A percentile compares a stretch with the other conserved stretches of the same genome.
Evolutionary conservation across 1,140 invertebrate species (phyloP).

Genomic region (Cataglyphis hispanica): DNA sequence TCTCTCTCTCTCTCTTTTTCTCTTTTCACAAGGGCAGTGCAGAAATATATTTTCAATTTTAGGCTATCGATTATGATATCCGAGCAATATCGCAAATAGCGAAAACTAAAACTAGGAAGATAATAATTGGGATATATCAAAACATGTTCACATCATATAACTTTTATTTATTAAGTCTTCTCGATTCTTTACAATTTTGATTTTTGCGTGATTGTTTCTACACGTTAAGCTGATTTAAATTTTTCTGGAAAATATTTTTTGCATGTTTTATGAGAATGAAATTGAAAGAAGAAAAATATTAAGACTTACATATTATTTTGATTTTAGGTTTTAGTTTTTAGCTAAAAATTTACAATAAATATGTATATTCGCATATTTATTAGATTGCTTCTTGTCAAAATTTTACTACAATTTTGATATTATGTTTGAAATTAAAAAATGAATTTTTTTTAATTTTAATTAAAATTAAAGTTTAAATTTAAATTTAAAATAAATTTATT

Average conservation of each 20-base stretch:
- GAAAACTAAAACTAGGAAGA: conserved; percentile 2
- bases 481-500: too few relatives aligned
- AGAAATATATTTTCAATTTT: conserved; percentile 35
- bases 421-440: too few relatives aligned
- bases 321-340: too few relatives aligned
- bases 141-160: too few relatives aligned
- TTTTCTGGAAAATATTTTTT: background rate
- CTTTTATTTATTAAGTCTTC: background rate
- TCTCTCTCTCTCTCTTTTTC: background rate
- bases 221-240: background rate
- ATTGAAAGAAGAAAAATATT: background rate
- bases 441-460: too few relatives aligned
- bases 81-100: background rate
- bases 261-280: background rate
- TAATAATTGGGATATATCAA: background rate
- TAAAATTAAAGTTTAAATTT: too few relatives aligned
- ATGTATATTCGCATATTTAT: too few relatives aligned
- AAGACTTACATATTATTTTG: background rate
- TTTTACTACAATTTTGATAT: too few relatives aligned
- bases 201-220: background rate
- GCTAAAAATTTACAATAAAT: too few relatives aligned
- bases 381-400: too few relatives aligned
- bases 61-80: background rate
- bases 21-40: background rate
- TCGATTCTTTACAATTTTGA: background rate